Conservation (phyloP, 2,113 vertebrate species). For the Eira barbara region DNA sequence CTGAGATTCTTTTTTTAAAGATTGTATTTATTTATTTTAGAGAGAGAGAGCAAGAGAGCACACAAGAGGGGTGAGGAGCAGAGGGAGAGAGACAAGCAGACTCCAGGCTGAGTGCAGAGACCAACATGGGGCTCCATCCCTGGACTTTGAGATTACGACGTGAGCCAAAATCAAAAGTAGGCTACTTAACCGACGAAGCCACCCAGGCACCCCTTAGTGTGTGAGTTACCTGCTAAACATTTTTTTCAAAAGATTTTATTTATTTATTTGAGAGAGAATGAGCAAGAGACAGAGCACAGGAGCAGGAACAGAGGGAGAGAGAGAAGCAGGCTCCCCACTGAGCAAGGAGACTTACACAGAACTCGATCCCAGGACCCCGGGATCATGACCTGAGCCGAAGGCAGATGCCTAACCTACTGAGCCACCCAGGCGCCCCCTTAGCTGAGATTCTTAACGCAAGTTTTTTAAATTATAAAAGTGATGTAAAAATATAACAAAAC, state of each 20-base stretch:
- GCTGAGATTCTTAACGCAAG: not conserved
- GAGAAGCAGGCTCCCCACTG: no score
- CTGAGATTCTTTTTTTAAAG: not conserved
- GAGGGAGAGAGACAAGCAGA: not conserved
- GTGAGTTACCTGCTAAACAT: no score
- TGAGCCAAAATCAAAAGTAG: not conserved
- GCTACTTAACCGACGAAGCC: not conserved
- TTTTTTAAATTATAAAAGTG: not conserved
- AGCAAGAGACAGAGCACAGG: no score
- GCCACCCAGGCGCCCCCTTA: not conserved
- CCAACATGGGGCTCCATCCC: not conserved
- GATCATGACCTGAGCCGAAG: not conserved
- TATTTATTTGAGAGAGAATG: no score
- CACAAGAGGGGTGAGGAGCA: not conserved
- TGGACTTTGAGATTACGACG: not conserved
- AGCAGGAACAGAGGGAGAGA: no score
- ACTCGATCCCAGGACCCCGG: no score
- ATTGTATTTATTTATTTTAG: not conserved
- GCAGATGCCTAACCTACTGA: not conserved
- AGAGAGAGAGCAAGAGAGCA: not conserved
- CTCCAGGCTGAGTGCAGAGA: not conserved
- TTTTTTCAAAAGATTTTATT: no score
- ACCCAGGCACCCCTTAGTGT: not conserved
- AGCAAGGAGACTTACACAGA: no score
- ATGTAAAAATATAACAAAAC: not conserved